Evolutionary conservation across 1,140 invertebrate species (phyloP).

Genomic region (Homarus americanus): DNA sequence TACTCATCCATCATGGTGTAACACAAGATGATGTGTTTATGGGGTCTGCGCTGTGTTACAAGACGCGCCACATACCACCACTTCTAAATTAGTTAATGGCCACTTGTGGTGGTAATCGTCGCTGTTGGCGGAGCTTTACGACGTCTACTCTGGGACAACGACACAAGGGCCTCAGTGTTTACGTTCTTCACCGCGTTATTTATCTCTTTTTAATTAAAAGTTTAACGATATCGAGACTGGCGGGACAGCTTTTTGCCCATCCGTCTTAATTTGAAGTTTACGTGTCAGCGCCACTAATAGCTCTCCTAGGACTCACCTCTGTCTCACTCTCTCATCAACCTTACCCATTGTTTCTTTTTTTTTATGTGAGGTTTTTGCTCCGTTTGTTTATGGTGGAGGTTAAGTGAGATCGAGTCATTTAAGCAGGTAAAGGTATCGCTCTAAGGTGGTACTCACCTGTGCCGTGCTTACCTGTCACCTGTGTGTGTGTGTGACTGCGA

Average conservation of each 20-base stretch:
- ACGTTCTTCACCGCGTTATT: background rate
- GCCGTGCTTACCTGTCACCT: too few species aligned
- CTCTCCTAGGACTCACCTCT: too few species aligned
- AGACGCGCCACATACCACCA: background rate
- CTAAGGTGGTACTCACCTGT: too few species aligned
- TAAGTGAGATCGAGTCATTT: too few species aligned
- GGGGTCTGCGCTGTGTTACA: background rate
- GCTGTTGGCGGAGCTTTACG: background rate
- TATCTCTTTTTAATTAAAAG: conserved; percentile 21
- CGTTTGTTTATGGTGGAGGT: too few species aligned
- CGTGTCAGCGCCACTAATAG: background rate
- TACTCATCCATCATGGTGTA: too few species aligned
- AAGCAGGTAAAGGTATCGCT: too few species aligned
- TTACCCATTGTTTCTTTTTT: too few species aligned
- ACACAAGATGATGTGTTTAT: background rate
- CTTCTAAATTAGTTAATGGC: background rate
- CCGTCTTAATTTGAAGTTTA: background rate
- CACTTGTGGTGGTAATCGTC: background rate
- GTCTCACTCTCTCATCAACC: too few species aligned
- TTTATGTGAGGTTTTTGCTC: too few species aligned
- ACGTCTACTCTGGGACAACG: background rate
- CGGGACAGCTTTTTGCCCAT: background rate
- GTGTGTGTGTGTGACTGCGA: too few species aligned
- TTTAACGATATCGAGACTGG: conserved; percentile 20
- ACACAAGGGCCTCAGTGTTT: background rate